phyloP scores from a whole-genome alignment of 2,888 invertebrate species.

The Stictocephala bisonia region DNA sequence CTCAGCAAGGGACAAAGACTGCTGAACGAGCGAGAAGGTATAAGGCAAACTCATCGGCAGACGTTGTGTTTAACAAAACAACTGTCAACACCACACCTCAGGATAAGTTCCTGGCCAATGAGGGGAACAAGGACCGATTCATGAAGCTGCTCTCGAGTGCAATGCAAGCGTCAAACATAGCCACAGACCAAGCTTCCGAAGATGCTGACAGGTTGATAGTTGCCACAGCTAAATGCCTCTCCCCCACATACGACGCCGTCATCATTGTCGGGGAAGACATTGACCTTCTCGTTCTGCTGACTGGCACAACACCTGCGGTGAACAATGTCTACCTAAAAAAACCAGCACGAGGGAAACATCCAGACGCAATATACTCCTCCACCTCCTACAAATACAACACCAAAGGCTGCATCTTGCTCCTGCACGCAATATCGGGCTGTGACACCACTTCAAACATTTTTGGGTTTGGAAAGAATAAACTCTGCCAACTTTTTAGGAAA shows the following conservation, averaged over 20 bases:
- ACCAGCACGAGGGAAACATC: conserved; percentile 30
- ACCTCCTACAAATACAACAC: conserved; percentile 26
- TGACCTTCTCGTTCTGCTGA: conserved; percentile 42
- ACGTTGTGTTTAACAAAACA: conserved; percentile 39
- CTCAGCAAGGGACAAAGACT: conserved; percentile 27
- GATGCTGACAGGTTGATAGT: conserved; percentile 46
- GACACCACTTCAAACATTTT: conserved; percentile 36
- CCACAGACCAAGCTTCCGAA: conserved; percentile 32
- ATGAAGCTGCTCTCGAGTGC: conserved; percentile 22
- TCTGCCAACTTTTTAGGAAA: conserved; percentile 34
- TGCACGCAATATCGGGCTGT: conserved; percentile 29
- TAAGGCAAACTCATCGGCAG: conserved; percentile 32
- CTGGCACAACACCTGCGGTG: conserved; percentile 36
- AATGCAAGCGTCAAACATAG: conserved; percentile 39
- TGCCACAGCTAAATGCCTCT: conserved; percentile 41
- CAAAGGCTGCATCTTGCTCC: conserved; percentile 28
- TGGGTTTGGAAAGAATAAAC: conserved; percentile 42
- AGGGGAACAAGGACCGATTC: conserved; percentile 41
- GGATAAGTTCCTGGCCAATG: conserved; percentile 46
- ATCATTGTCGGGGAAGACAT: conserved; percentile 44
- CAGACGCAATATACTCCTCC: conserved; percentile 30
- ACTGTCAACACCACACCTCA: conserved; percentile 31
- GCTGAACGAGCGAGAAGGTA: conserved; percentile 43
- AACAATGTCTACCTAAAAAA: conserved; percentile 28
- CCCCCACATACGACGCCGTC: conserved; percentile 33